These are phyloP conservation scores for Pseudocheirus occidentalis DNA, from an alignment of 2,797 vertebrate genomes.

Conservation along the genomic window DNA sequence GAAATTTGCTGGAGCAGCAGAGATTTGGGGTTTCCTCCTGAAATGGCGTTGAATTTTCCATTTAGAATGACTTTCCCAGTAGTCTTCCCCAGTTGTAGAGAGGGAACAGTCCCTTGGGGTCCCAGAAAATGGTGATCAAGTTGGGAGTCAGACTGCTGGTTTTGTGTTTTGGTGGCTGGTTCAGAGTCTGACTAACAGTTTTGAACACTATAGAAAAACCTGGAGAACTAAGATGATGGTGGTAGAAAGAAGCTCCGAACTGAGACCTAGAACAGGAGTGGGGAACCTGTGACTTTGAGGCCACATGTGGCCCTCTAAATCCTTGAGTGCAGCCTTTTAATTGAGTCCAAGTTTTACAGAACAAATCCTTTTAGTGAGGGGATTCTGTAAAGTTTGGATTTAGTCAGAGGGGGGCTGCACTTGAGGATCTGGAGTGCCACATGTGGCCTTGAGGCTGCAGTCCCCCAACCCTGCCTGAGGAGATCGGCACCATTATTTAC, in stretches of 20 bases:
- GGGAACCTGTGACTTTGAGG: too few species aligned
- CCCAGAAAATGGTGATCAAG: constrained; percentile 39
- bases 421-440: too few species aligned
- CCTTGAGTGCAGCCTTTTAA: neutral
- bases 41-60: constrained; percentile 57
- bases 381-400: too few species aligned
- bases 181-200: constrained; percentile 12
- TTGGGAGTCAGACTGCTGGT: neutral
- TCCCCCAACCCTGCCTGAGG: too few species aligned
- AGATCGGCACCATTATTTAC: neutral
- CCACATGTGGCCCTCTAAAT: neutral
- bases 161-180: constrained; percentile 13
- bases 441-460: too few species aligned
- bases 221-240: constrained; percentile 8
- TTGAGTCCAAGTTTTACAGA: too few species aligned
- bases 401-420: too few species aligned
- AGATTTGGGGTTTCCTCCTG: constrained; percentile 52
- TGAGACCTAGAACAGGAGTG: neutral
- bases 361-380: too few species aligned
- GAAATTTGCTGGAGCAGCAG: constrained; percentile 70
- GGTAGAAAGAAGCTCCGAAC: neutral
- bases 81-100: constrained; percentile 46
- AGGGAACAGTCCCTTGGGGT: constrained; percentile 22
- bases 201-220: constrained; percentile 9
- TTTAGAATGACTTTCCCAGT: constrained; percentile 66